Conservation (phyloP, 23 tunicate species). For the Clavelina lepadiformis region DNA sequence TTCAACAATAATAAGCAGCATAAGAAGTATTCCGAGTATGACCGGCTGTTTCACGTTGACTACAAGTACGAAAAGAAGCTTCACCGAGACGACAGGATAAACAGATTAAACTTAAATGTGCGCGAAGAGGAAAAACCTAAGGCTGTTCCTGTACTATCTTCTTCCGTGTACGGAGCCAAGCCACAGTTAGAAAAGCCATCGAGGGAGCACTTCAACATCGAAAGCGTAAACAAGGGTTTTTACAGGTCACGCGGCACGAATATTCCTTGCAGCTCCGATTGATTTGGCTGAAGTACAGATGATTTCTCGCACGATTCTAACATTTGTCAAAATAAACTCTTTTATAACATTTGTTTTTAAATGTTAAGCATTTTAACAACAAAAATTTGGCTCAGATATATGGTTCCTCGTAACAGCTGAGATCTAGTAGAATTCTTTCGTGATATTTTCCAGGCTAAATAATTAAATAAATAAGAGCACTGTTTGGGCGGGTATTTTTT, state of each 20-base stretch:
- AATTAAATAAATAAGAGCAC: too few relatives aligned
- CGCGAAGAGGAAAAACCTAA: conserved; percentile 48
- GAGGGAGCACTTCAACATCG: conserved; percentile 63
- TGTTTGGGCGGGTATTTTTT: too few relatives aligned
- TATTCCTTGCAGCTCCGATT: conserved; percentile 51
- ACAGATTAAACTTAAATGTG: conserved; percentile 47
- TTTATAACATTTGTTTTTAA: too few relatives aligned
- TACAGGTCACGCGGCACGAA: conserved; percentile 79
- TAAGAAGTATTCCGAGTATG: conserved; percentile 45
- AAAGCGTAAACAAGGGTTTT: conserved; percentile 74
- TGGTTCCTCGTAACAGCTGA: too few relatives aligned
- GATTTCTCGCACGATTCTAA: too few relatives aligned
- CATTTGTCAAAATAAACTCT: too few relatives aligned
- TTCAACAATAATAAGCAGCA: conserved; percentile 71
- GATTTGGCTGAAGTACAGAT: too few relatives aligned
- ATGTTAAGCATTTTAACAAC: too few relatives aligned
- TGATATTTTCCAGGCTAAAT: too few relatives aligned
- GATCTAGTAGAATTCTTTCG: too few relatives aligned
- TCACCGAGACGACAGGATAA: conserved; percentile 73
- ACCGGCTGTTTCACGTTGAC: conserved; percentile 42
- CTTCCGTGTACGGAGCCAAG: conserved; percentile 65
- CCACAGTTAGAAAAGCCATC: conserved; percentile 43
- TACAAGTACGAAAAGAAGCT: conserved; percentile 63
- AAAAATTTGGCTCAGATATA: too few relatives aligned
- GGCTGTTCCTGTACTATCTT: conserved; percentile 57